Percentiles rank a stretch among this genome's conserved stretches.
Evolutionary conservation across 2,797 vertebrate genomes (phyloP).

Genomic region (Etheostoma perlongum): DNA sequence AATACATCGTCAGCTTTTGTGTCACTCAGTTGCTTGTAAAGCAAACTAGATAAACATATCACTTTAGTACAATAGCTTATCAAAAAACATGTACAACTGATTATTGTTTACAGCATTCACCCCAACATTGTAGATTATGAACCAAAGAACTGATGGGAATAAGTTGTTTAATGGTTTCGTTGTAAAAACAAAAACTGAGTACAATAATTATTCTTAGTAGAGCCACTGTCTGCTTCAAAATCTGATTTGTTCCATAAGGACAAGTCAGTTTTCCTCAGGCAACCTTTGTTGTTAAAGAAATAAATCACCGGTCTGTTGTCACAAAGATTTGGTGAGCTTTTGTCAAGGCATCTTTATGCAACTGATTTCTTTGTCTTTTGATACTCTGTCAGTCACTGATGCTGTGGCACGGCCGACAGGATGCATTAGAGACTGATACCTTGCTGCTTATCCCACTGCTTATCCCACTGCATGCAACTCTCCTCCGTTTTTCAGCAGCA

Average conservation of each 20-base stretch:
- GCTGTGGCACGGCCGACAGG: conserved; percentile 32
- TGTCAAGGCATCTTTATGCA: conserved; percentile 58
- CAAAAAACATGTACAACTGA: background rate
- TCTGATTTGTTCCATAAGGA: conserved; percentile 21
- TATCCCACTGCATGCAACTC: conserved; percentile 22
- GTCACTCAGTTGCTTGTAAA: background rate
- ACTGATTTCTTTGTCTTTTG: conserved; percentile 76
- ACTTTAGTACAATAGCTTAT: background rate
- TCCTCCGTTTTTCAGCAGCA: conserved; percentile 1
- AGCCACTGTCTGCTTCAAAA: background rate
- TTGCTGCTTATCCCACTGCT: conserved; percentile 10
- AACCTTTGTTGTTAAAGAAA: background rate
- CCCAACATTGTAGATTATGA: background rate
- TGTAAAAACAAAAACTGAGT: background rate
- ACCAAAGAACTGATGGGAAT: background rate
- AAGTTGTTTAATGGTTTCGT: conserved; percentile 1
- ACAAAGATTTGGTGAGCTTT: conserved; percentile 20
- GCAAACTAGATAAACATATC: background rate
- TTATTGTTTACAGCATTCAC: background rate
- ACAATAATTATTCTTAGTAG: background rate
- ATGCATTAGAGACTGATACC: conserved; percentile 33
- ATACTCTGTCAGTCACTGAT: conserved; percentile 10
- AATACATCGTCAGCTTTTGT: background rate
- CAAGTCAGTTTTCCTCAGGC: conserved; percentile 28
- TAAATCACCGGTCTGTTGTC: conserved; percentile 8